Base-by-base conservation (phyloP, 2,113 vertebrate genomes). In the Casuarius casuarius region DNA sequence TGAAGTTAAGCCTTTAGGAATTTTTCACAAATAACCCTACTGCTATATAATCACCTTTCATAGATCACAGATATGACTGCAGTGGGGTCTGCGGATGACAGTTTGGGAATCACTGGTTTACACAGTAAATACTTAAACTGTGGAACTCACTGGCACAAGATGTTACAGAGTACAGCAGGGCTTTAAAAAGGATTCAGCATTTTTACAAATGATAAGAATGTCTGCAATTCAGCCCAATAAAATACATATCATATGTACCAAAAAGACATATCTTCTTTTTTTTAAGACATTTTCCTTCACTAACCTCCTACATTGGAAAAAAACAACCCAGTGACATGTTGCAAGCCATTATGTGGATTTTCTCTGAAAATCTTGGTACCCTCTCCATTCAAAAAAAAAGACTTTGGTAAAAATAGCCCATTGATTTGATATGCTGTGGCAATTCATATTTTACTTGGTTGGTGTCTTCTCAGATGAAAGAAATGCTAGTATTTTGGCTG, bases 31-130 rank as follows among this genome's bases (percentile, higher is more conserved):
- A 21, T 72, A 40, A 54, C 44, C 19, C 25, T 40, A 48, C 11
- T 33, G 22, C 46, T 19, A 2, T 48, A 25, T 46, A 72, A 46
- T 52, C 28, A 19, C 28, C n/a, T 48, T 9, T 66, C 19, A 66
- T n/a, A 67, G 25, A 49, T 42, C 8, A 31, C 8, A 73, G 19
- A 8, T 38, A 29, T 84, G 28, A 22, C 33, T 54, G 8, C 44
- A 73, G 26, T 61, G 0, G 1, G 25, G 26, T 44, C 17, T 9
- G 17, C 18, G 38, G 17, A 38, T 0, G 2, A 38, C 49, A 33
- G 3, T 59, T 71, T 23, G 51, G 63, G 26, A 66, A 38, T 35
- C 12, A 46, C 12, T 12, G 2, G 0, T 28, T 19, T 59, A 28
- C 31, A 40, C 12, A 44, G 26, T 33, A n/a, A n/a, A 72, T 51